Evolutionary conservation across 1,140 invertebrate genomes (phyloP), one percentile per base, ranked within the genome.

Genomic region (Scaptomyza graminum): DNA sequence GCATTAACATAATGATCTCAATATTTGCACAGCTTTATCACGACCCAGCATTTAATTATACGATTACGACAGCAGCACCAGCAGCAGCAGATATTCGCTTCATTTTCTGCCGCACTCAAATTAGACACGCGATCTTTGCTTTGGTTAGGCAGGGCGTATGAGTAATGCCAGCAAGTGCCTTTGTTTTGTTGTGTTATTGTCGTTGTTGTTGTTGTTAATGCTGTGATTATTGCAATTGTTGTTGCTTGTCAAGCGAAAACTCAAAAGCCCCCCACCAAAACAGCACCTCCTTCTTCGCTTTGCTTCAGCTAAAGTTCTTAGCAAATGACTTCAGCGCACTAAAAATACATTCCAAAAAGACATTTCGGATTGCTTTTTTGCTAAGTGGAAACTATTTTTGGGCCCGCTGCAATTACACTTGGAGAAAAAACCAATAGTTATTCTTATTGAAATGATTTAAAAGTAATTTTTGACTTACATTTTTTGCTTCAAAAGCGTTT

Each of bases 1-100:
- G 44, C 74, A 88, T 88, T 88, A 88, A 75, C 83, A 88, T 88
- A 88, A 88, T 88, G 83, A 88, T 88, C 83, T 88, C 83, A 88
- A 88, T 88, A 88, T 88, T 88, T 88, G 76, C 73, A 79, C 83
- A 74, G 70, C 84, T 88, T 82, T 88, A 88, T 88, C 83, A 88
- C 83, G 83, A 88, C 66, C 57, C 55, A 79, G 41, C 63, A 83
- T 88, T 88, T 88, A 88, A 88, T 88, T 88, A 79, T 76, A 84
- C 71, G 67, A 76, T 56, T 74, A 46, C 44, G 59, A 67, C 51
- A 69, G 49, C 56, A 63, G 59, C 44, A 49, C 1, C 55, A 61
- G 25, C 41, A 39, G 54, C 67, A 44, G 55, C 64, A 46, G 60
- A 41, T 41, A 5, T 43, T 59, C 44, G 61, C 46, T 46, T 65